Evolutionary conservation across 2,888 invertebrate genomes (phyloP), one percentile per base, ranked within the genome.

Genomic region (Dicranocentrus wangi): DNA sequence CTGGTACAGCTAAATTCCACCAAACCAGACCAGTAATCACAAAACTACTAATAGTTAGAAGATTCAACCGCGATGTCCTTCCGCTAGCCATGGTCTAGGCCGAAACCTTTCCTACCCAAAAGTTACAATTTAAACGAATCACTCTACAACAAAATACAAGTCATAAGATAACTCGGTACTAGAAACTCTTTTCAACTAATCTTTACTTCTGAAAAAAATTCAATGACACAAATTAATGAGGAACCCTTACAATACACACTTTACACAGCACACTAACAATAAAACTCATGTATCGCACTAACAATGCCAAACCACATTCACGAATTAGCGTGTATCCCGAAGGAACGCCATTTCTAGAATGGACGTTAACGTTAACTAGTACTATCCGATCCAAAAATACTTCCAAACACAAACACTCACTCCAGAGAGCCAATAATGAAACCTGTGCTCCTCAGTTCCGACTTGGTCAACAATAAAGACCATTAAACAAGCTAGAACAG

Each of bases 301-400:
- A 8, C 39, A 39, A n/a, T n/a, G 39, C 39, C 39, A 5, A 61
- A 47, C 23, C 42, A 66, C 61, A 76, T 76, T 77, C 77, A 78
- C 63, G 71, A 71, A 70, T 78, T 71, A 65, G 71, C 78, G 78
- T 78, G 63, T 51, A 47, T 28, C 42, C 65, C 43, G 53, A 55
- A 55, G 61, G 78, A 71, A 71, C 78, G 78, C 71, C 65, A 70
- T 65, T 78, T 78, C 70, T 65, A 47, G 78, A 78, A 78, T 78
- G 78, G 71, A 71, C 19, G 19, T 15, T 23, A 23, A 55, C 23
- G 7, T 13, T 8, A 39, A 21, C 19, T 15, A 55, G 2, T 32
- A n/a, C 47, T n/a, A 47, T 5, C 47, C 47, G 15, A 47, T 47
- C 39, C 2, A 15, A 47, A 10, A 10, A 47, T 47, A 47, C 47